Conservation (phyloP, 2,797 vertebrate species). For the Pantherophis vulpinus region DNA sequence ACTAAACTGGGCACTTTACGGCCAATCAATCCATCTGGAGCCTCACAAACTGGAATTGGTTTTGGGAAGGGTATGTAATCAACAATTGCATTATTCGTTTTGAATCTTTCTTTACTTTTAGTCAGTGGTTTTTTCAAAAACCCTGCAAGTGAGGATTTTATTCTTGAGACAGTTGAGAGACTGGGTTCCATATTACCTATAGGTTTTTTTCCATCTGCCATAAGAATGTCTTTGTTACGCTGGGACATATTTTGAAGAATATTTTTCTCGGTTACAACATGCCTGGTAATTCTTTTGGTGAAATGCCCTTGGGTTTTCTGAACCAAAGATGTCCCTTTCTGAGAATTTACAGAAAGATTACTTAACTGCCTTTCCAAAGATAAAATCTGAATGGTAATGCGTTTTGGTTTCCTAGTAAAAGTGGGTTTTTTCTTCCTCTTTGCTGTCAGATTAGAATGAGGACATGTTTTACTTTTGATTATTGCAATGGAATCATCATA, state of each 20-base stretch:
- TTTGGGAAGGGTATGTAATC: conserved; percentile 40
- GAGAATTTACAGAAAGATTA: background rate
- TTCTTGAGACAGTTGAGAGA: conserved; percentile 2
- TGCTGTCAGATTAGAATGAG: background rate
- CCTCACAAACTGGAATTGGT: conserved; percentile 5
- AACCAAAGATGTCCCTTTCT: conserved; percentile 9
- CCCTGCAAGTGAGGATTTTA: background rate
- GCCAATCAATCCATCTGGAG: background rate
- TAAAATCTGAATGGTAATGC: conserved; percentile 13
- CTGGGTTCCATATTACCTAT: background rate
- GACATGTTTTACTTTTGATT: background rate
- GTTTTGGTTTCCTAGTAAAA: conserved; percentile 4
- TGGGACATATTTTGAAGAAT: conserved; percentile 16
- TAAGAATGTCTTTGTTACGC: conserved; percentile 22
- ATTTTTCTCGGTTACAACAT: conserved; percentile 1
- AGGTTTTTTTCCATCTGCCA: conserved; percentile 25
- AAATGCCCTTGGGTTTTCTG: conserved; percentile 5
- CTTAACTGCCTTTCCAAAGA: background rate
- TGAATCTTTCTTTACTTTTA: conserved; percentile 5
- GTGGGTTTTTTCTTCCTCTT: conserved; percentile 24
- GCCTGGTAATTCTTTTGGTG: background rate
- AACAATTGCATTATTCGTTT: conserved; percentile 6
- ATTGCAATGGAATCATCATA: conserved; percentile 28
- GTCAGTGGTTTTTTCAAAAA: background rate
- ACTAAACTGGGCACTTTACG: background rate